These are phyloP conservation scores for Aspidapion aeneum DNA, from an alignment of 2,888 invertebrate genomes.

Conservation along the genomic window DNA sequence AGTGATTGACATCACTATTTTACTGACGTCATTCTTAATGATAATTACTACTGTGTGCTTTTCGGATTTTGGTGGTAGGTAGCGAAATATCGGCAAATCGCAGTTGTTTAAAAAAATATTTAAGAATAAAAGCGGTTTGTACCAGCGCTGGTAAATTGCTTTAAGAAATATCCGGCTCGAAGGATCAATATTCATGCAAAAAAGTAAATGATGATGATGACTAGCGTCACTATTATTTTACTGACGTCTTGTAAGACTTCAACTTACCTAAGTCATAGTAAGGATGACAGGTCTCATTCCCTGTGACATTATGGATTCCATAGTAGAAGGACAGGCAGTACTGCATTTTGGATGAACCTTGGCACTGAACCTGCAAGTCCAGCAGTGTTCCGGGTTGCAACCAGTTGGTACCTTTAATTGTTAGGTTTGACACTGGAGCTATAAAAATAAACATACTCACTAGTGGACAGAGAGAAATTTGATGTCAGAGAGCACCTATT, in stretches of 20 bases:
- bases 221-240: too few species aligned
- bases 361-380: slow-evolving; percentile 65
- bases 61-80: slow-evolving; percentile 53
- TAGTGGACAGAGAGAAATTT: too few species aligned
- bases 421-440: slow-evolving; percentile 71
- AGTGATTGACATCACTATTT: slow-evolving; percentile 63
- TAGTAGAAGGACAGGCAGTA: slow-evolving; percentile 65
- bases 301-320: slow-evolving; percentile 68
- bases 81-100: slow-evolving; percentile 63
- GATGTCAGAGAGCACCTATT: too few species aligned
- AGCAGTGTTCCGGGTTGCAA: slow-evolving; percentile 77
- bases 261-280: slow-evolving; percentile 26
- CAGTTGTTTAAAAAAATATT: slow-evolving; percentile 48
- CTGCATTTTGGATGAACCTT: slow-evolving; percentile 69
- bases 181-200: too few species aligned
- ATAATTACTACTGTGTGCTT: slow-evolving; percentile 76
- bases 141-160: too few species aligned
- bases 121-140: too few species aligned
- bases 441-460: too few species aligned
- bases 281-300: slow-evolving; percentile 68
- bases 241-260: too few species aligned
- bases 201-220: too few species aligned
- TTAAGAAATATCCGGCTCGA: too few species aligned
- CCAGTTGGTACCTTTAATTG: slow-evolving; percentile 76
- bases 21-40: slow-evolving; percentile 72